These are phyloP conservation scores for Passer montanus DNA, from an alignment of 2,113 vertebrate species.

Conservation along the genomic window DNA sequence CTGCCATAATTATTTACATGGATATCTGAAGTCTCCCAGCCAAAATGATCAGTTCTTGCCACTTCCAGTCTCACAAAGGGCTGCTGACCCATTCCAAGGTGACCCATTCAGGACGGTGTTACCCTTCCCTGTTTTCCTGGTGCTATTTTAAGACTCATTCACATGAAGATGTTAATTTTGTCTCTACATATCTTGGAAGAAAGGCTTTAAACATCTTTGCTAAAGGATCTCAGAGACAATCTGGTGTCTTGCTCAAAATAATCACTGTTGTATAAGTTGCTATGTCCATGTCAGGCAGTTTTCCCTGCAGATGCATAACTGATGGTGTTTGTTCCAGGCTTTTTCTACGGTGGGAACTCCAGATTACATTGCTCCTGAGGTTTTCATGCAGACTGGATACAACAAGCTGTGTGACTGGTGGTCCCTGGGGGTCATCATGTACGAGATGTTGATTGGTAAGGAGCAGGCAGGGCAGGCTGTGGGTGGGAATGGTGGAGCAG, in stretches of 20 bases:
- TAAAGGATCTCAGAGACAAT: neutral
- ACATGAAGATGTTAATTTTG: neutral
- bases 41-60: neutral
- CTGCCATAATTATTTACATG: neutral
- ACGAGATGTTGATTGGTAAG: conserved; percentile 97
- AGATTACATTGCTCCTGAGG: conserved; percentile 96
- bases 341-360: conserved; percentile 97
- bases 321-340: conserved; percentile 77
- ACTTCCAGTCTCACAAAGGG: neutral
- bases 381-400: conserved; percentile 97
- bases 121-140: neutral
- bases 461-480: neutral
- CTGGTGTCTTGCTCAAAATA: neutral
- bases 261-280: neutral
- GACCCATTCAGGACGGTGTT: neutral
- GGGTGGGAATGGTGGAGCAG: neutral
- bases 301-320: neutral
- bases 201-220: neutral
- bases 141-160: neutral
- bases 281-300: neutral
- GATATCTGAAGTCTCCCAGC: neutral
- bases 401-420: conserved; percentile 99
- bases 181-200: neutral
- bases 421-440: conserved; percentile 98
- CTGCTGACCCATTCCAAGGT: neutral